Conservation (phyloP, 2,888 invertebrate genomes). For the Chrysomela aeneicollis region DNA sequence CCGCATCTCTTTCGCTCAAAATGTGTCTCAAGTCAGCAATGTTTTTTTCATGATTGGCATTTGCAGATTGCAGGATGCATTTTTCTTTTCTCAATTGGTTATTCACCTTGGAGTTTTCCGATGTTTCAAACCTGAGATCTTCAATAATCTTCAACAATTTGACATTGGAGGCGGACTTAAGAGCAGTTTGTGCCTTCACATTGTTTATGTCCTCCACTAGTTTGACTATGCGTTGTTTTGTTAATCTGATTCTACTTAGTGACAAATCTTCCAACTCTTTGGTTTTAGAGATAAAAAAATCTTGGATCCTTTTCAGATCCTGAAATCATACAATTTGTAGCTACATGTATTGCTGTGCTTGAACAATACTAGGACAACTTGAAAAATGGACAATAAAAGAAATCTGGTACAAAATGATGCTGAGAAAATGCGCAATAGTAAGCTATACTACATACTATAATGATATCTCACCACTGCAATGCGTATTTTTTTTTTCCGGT, state of each 20-base stretch:
- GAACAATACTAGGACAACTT: too few relatives aligned
- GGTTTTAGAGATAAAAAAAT: slow-evolving; percentile 26
- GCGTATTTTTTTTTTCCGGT: too few relatives aligned
- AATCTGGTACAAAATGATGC: too few relatives aligned
- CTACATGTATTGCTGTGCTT: too few relatives aligned
- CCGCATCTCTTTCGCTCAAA: slow-evolving; percentile 41
- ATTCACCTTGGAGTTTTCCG: slow-evolving; percentile 46
- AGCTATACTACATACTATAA: too few relatives aligned
- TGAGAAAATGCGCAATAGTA: too few relatives aligned
- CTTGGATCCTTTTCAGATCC: slow-evolving; percentile 34
- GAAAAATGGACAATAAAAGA: too few relatives aligned
- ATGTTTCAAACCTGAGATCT: slow-evolving; percentile 51
- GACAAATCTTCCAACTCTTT: slow-evolving; percentile 34
- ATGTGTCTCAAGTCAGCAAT: slow-evolving; percentile 43
- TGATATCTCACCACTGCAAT: too few relatives aligned
- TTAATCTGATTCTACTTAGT: slow-evolving; percentile 33
- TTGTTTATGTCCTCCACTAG: slow-evolving; percentile 47
- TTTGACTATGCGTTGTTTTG: slow-evolving; percentile 46
- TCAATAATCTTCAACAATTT: slow-evolving; percentile 52
- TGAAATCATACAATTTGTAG: slow-evolving; percentile 25
- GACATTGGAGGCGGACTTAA: slow-evolving; percentile 49
- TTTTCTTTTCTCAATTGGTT: slow-evolving; percentile 52
- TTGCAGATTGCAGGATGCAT: slow-evolving; percentile 43
- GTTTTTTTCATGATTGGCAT: slow-evolving; percentile 46
- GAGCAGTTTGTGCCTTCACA: slow-evolving; percentile 46